phyloP scores from a whole-genome alignment of 2,113 vertebrate species.

The Gambusia holbrooki region DNA sequence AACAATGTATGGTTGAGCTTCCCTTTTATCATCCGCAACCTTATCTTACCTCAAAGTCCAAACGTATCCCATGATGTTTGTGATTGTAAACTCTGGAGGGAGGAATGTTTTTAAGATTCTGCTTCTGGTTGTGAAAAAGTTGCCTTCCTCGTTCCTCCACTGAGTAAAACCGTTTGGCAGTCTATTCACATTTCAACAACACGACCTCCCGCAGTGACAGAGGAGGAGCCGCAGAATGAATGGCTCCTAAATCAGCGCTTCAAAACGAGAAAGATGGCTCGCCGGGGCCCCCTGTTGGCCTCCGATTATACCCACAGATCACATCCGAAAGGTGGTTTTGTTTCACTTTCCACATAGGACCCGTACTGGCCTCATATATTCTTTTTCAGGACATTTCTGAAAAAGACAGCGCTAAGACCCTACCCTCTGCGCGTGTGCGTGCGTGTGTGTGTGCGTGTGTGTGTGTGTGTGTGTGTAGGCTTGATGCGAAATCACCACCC shows the following conservation, averaged over 20 bases:
- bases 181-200: constrained; percentile 40
- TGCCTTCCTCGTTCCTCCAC: constrained; percentile 8
- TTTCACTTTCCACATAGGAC: constrained; percentile 15
- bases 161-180: constrained; percentile 19
- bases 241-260: constrained; percentile 44
- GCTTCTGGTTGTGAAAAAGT: background rate
- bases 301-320: constrained; percentile 21
- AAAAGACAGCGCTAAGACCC: no score
- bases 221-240: constrained; percentile 30
- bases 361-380: background rate
- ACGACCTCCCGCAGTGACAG: constrained; percentile 24
- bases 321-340: constrained; percentile 34
- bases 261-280: constrained; percentile 44
- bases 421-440: no score
- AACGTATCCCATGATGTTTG: no score
- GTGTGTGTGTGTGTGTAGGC: constrained; percentile 13
- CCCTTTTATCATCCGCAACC: no score
- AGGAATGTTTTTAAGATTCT: background rate
- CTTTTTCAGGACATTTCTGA: constrained; percentile 6
- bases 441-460: no score
- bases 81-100: no score
- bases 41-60: no score
- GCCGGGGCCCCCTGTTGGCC: constrained; percentile 16
- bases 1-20: no score
- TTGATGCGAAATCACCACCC: constrained; percentile 39